Base-by-base conservation (phyloP, 2,888 invertebrate genomes). In the Alviniconcha strummeri region DNA sequence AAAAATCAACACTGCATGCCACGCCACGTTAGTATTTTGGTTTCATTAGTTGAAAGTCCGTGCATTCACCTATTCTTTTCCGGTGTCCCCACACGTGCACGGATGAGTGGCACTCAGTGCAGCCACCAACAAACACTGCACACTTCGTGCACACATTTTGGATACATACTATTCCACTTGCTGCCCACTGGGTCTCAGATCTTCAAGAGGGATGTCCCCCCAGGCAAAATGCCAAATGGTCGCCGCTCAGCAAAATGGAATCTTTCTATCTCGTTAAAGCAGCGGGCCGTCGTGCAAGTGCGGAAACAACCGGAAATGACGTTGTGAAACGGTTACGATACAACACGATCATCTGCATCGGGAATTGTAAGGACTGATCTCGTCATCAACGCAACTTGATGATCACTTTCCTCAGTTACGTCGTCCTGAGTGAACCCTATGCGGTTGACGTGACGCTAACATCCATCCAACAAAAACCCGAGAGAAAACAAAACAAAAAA, bases 191-290 rank as follows among this genome's bases (percentile, higher is more conserved):
- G 60, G 8, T 52, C 60, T 64, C 78, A 52, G 52, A 36, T 13
- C 15, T 36, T 78, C 57, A 78, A 19, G 52, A 78, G 64, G 19
- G 36, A 60, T 78, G 78, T 64, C 78, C 78, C 78, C 36, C 36
- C 36, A 36, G 36, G 36, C 0, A 36, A 36, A 36, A 36, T 57
- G 78, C 64, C 60, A 36, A 78, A 78, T 36, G 60, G 8, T 60
- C 64, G 36, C 13, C 78, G n/a, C 64, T 17, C 4, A n/a, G 78
- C 15, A 60, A 19, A 57, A 60, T 78, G 17, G 17, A 64, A 11
- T 75, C 55, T 55, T 52, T 78, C 57, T 78, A 60, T 78, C 78
- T 78, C 78, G 60, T 57, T 8, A 77, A n/a, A 57, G 56, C 6
- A 55, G 11, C 17, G 11, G 57, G 9, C n/a, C 11, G 57, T 13